Base-by-base conservation (phyloP, 2,888 invertebrate species). In the Minunthozetes semirufus region DNA sequence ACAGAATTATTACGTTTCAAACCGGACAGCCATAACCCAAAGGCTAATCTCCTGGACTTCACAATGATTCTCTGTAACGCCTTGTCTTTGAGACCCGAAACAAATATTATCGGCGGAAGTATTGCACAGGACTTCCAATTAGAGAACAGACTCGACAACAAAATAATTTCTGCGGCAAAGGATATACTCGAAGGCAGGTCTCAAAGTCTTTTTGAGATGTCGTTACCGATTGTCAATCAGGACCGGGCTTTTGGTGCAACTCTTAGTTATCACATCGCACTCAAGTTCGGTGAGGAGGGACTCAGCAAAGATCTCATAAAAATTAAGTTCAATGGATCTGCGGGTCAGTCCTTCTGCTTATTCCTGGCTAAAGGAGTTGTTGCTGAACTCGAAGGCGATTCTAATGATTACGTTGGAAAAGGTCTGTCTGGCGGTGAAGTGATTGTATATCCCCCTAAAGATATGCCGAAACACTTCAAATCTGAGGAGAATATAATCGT, bases 301-400 rank as follows among this genome's bases (percentile, higher is more conserved):
- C 85, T 97, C 15, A 94, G 95, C 0, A 88, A 88, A 25, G 82
- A 81, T 71, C 88, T 88, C 76, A 90, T 97, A 78, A 88, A 91
- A 80, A 91, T 99, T 74, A 87, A 87, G 53, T 85, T 98, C 78
- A 89, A 85, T 66, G 99, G 99, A 19, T 94, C 96, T 2, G 99
- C 97, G 13, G 99, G 99, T 15, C 99, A 99, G 86, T 98, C 97
- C 82, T 99, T 99, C 86, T 94, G 98, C 83, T 98, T 98, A 8
- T 99, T 99, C 86, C 85, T 99, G 80, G 90, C 91, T 0, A 90
- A 89, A 78, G 99, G 99, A 29, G 88, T 98, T 74, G 89, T 89
- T 73, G 91, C 96, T 4, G 92, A 89, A 0, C 85, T 99, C 22
- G 95, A 94, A 83, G 99, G 99, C 61, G 99, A 99, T 84, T 90